phyloP scores from a whole-genome alignment of 2,888 invertebrate species.

The Patella depressa region DNA sequence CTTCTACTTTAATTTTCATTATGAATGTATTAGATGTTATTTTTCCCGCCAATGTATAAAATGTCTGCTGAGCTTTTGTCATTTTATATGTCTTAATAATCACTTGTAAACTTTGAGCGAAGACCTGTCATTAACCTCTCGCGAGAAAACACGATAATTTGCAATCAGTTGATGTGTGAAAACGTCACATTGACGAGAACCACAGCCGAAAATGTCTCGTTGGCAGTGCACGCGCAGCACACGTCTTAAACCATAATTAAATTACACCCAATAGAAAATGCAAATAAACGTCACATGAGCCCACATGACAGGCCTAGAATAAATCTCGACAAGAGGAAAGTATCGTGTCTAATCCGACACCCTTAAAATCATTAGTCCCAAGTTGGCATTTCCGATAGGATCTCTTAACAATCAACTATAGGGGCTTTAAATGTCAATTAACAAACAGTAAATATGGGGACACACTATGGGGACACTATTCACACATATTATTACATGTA shows the following conservation, averaged over 20 bases:
- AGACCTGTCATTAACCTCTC: slow-evolving; percentile 10
- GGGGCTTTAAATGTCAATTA: too few species aligned
- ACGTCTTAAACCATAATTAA: slow-evolving; percentile 11
- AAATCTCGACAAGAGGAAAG: background rate
- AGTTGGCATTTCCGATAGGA: too few species aligned
- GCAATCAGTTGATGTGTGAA: slow-evolving; percentile 11
- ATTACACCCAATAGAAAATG: background rate
- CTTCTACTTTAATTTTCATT: background rate
- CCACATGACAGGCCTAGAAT: background rate
- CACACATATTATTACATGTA: too few species aligned
- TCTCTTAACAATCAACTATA: too few species aligned
- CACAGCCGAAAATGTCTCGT: background rate
- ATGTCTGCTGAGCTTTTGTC: background rate
- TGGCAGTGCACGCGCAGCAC: slow-evolving; percentile 3
- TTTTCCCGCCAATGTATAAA: background rate
- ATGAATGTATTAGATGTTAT: slow-evolving; percentile 5
- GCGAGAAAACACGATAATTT: slow-evolving; percentile 10
- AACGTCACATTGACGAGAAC: slow-evolving; percentile 6
- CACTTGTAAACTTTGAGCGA: background rate
- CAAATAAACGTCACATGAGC: slow-evolving; percentile 10
- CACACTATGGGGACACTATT: too few species aligned
- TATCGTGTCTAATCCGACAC: too few species aligned
- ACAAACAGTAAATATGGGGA: too few species aligned
- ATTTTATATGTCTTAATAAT: slow-evolving; percentile 9
- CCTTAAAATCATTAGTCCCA: too few species aligned